Percentiles rank a stretch among this genome's conserved stretches.
These are phyloP conservation scores for Siphlonurus alternatus DNA, from an alignment of 2,888 invertebrate species.

Conservation along the genomic window DNA sequence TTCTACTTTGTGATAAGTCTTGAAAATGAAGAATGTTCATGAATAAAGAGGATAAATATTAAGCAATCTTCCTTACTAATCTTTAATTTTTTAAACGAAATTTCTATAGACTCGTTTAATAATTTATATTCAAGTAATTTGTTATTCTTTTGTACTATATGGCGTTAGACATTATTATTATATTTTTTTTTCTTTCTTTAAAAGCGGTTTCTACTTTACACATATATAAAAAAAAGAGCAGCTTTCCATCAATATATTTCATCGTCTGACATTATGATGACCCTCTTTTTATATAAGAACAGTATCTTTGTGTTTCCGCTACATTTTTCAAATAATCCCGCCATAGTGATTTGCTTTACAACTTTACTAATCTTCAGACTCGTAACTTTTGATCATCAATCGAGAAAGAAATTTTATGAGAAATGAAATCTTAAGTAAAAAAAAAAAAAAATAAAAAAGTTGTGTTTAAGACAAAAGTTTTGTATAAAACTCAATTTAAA, in stretches of 20 bases:
- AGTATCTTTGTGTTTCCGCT: background rate
- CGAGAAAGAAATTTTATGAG: background rate
- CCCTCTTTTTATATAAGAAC: background rate
- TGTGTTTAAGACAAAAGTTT: too few relatives aligned
- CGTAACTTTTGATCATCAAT: background rate
- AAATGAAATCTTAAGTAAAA: background rate
- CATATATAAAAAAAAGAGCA: background rate
- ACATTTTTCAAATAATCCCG: background rate
- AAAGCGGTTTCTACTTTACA: background rate
- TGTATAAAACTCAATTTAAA: too few relatives aligned
- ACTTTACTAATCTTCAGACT: too few relatives aligned
- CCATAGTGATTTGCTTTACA: too few relatives aligned
- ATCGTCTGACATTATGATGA: background rate
- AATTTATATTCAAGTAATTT: background rate
- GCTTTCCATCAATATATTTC: background rate
- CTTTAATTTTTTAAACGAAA: too few relatives aligned
- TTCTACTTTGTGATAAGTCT: too few relatives aligned
- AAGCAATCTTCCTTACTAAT: too few relatives aligned
- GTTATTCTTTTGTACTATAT: background rate
- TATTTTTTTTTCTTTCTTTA: background rate
- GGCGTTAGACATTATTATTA: background rate
- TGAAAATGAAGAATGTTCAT: too few relatives aligned
- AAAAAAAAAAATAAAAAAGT: too few relatives aligned
- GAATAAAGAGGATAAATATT: too few relatives aligned
- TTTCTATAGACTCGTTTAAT: too few relatives aligned